Evolutionary conservation across 2,888 invertebrate genomes (phyloP).

Genomic region (Diplolepis rosae): DNA sequence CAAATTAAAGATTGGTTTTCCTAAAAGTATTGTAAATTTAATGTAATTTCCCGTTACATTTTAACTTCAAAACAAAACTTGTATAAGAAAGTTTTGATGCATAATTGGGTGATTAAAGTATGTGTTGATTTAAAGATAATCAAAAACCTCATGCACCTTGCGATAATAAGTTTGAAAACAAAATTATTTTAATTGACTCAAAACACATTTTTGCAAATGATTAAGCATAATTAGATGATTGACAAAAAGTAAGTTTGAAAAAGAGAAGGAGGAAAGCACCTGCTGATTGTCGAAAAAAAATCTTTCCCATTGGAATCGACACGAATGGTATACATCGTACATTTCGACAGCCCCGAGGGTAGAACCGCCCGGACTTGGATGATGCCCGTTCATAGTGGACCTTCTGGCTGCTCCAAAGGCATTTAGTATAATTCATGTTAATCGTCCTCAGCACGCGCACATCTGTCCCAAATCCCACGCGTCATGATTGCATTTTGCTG

Average conservation of each 20-base stretch:
- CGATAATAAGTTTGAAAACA: background rate
- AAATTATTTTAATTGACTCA: background rate
- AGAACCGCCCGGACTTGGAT: slow-evolving; percentile 14
- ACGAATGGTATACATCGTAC: background rate
- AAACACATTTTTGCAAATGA: background rate
- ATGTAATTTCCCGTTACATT: no score
- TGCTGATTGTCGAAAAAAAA: background rate
- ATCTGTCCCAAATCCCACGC: slow-evolving; percentile 69
- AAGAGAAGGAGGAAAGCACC: background rate
- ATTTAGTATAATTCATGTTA: slow-evolving; percentile 48
- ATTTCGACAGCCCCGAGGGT: slow-evolving; percentile 20
- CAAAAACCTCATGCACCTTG: background rate
- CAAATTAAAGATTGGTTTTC: no score
- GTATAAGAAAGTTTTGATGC: background rate
- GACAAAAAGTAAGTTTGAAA: background rate
- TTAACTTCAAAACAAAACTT: background rate
- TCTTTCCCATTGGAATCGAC: background rate
- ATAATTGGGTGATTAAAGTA: background rate
- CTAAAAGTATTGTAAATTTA: no score
- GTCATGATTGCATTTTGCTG: slow-evolving; percentile 62
- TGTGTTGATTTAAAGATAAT: background rate
- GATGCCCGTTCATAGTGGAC: slow-evolving; percentile 43
- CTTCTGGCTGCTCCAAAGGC: slow-evolving; percentile 45
- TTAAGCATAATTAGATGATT: background rate
- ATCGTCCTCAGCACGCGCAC: slow-evolving; percentile 62